Base-by-base conservation (phyloP, 2,797 vertebrate genomes). In the Enteromius argenteus region DNA sequence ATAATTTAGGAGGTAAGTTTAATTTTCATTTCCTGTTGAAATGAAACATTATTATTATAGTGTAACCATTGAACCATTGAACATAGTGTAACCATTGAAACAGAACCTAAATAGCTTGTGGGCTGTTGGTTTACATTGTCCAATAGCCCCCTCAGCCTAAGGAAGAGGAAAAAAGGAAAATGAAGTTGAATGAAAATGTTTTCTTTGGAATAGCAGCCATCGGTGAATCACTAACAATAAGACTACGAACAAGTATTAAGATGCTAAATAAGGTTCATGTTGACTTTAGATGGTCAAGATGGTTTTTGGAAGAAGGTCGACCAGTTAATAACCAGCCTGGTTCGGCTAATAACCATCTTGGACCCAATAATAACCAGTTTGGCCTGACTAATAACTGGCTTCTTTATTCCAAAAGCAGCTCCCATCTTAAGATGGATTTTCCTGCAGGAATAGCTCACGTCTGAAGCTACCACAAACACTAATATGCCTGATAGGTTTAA, bases 401-500 rank as follows among this genome's bases (percentile, higher is more conserved):
- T 39, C 35, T 14, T 1, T 17, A 56, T 27, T 17, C 35, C 53
- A 60, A 39, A 56, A 51, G 35, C 73, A 58, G 51, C 35, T 58
- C 53, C 11, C 10, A 75, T 53, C 30, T 75, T 75, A 56, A 75
- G 21, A 76, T 39, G 73, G 32, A 39, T 76, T 76, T 76, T 76
- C 53, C 74, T 58, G 74, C 8, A 27, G 53, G 53, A 76, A 60
- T 60, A 32, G 32, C 37, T 32, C 68, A 72, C 53, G 78, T 79
- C 62, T 51, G 44, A 37, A 68, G 35, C 30, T 37, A 66, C 27
- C 30, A 35, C 39, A 15, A 17, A 44, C 27, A 46, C 53, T 73
- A 37, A 30, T 32, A 35, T 7, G 68, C 5, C 39, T 49, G 39
- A 42, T 46, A 27, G 6, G 64, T 19, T 68, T 53, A 51, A 19